Conservation (phyloP, 1,140 invertebrate genomes). For the Chrysopa pallens region DNA sequence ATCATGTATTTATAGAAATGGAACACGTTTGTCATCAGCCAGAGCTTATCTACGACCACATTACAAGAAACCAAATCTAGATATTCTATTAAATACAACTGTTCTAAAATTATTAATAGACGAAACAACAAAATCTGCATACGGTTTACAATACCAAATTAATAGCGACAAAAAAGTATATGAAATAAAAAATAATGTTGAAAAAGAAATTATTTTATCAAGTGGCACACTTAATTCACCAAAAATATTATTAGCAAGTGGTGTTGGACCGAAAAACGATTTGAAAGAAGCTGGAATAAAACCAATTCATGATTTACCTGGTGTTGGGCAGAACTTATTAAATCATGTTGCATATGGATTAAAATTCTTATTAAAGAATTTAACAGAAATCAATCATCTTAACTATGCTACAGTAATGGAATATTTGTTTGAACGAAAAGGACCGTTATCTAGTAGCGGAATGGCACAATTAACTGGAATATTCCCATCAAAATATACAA, state of each 20-base stretch:
- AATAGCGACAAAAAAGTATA: too few species aligned
- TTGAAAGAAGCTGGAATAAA: slow-evolving; percentile 24
- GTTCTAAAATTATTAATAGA: slow-evolving; percentile 28
- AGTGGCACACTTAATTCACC: slow-evolving; percentile 37
- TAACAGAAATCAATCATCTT: slow-evolving; percentile 24
- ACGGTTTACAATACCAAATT: too few species aligned
- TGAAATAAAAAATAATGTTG: too few species aligned
- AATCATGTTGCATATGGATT: slow-evolving; percentile 47
- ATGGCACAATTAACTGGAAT: slow-evolving; percentile 36
- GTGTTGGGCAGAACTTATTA: slow-evolving; percentile 57
- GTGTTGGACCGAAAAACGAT: slow-evolving; percentile 34
- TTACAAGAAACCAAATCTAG: slow-evolving; percentile 36
- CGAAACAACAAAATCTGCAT: too few species aligned
- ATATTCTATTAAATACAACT: slow-evolving; percentile 43
- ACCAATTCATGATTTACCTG: slow-evolving; percentile 41
- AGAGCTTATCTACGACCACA: slow-evolving; percentile 41
- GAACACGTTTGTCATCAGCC: slow-evolving; percentile 42
- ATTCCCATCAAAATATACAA: slow-evolving; percentile 34
- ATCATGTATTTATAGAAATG: slow-evolving; percentile 28
- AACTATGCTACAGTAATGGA: slow-evolving; percentile 37
- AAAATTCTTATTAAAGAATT: slow-evolving; percentile 26
- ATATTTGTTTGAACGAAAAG: slow-evolving; percentile 36
- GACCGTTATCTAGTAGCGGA: slow-evolving; percentile 39
- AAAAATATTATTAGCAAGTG: slow-evolving; percentile 35
- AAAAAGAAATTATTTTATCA: slow-evolving; percentile 32